phyloP scores from a whole-genome alignment of 2,797 vertebrate species.

The Ptychobarbus kaznakovi region DNA sequence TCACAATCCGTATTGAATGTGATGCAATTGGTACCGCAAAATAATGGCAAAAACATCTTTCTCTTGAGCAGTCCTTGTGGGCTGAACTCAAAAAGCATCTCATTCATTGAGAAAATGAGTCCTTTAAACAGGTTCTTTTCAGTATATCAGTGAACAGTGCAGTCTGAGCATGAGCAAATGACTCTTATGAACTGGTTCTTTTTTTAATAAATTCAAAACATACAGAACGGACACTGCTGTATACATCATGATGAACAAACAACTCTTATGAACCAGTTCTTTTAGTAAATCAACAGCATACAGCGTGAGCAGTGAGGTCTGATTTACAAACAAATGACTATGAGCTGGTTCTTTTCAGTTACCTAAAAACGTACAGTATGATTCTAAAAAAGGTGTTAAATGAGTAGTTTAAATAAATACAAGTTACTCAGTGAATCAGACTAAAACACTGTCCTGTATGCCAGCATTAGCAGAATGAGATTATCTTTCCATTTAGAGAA shows the following conservation, averaged over 20 bases:
- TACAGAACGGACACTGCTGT: background rate
- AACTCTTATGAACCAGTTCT: background rate
- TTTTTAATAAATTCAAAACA: background rate
- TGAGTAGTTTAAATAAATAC: background rate
- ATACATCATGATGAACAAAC: background rate
- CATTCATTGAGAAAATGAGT: background rate
- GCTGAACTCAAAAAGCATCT: background rate
- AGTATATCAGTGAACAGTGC: background rate
- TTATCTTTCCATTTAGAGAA: background rate
- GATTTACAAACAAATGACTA: background rate
- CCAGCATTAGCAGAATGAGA: background rate
- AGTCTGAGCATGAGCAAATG: background rate
- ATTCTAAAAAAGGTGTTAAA: background rate
- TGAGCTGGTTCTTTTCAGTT: background rate
- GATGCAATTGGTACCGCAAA: background rate
- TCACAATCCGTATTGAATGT: background rate
- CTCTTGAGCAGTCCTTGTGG: background rate
- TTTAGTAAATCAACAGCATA: background rate
- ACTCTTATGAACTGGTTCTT: background rate
- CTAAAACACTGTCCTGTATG: background rate
- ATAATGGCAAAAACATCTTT: background rate
- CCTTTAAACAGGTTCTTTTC: background rate
- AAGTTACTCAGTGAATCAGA: background rate
- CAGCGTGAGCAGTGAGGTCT: background rate
- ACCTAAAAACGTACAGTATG: background rate